Percentiles rank a stretch among this genome's conserved stretches.
phyloP scores from a whole-genome alignment of 2,113 vertebrate genomes.

The Speoplatyrhinus poulsoni region DNA sequence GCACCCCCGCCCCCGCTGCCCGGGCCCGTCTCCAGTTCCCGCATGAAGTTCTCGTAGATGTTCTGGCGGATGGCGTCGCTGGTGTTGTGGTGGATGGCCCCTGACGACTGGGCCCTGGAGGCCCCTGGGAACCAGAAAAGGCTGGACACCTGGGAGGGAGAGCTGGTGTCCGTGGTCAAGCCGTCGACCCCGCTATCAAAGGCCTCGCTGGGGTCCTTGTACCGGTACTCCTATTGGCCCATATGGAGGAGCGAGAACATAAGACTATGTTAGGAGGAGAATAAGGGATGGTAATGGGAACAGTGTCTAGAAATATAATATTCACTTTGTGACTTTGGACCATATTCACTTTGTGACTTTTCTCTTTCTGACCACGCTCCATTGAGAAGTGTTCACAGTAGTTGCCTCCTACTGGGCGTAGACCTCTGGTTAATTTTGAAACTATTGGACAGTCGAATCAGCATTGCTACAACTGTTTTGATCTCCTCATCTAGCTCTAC shows the following conservation, averaged over 20 bases:
- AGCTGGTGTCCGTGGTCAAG: slow-evolving; percentile 79
- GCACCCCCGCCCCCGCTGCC: slow-evolving; percentile 37
- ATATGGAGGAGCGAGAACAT: not conserved
- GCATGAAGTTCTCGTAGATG: slow-evolving; percentile 93
- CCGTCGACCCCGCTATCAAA: slow-evolving; percentile 88
- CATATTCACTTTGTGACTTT: too few species aligned
- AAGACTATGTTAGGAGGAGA: not conserved
- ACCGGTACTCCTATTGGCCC: slow-evolving; percentile 81
- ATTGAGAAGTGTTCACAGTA: too few species aligned
- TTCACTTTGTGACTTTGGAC: too few species aligned
- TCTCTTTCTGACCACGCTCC: too few species aligned
- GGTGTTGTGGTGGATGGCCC: slow-evolving; percentile 75
- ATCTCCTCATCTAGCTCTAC: too few species aligned
- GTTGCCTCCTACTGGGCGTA: too few species aligned
- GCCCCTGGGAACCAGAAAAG: slow-evolving; percentile 80
- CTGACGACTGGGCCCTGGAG: slow-evolving; percentile 83
- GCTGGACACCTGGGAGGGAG: slow-evolving; percentile 78
- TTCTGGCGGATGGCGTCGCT: slow-evolving; percentile 84
- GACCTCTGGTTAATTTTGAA: too few species aligned
- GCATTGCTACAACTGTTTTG: too few species aligned
- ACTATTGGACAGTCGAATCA: too few species aligned
- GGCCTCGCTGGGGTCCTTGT: slow-evolving; percentile 84
- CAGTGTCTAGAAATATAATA: not conserved
- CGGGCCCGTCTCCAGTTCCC: slow-evolving; percentile 84
- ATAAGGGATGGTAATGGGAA: not conserved